These are phyloP conservation scores for Coturnix japonica DNA, from an alignment of 2,113 vertebrate species.

Conservation along the genomic window DNA sequence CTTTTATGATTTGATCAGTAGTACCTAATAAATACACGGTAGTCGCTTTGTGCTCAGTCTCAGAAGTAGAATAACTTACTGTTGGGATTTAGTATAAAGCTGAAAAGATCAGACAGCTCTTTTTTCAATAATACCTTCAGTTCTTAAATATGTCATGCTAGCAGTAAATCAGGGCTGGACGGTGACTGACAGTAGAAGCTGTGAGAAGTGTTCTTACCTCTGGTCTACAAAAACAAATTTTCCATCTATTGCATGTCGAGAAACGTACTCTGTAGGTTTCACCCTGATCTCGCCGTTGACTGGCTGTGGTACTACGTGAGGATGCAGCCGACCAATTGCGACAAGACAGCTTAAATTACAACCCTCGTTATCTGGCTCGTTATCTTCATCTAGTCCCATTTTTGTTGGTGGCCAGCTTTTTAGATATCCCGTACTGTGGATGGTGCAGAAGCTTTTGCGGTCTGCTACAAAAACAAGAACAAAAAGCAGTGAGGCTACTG, in stretches of 20 bases:
- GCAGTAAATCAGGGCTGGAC: not conserved
- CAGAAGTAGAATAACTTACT: not conserved
- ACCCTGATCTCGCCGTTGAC: conserved; percentile 93
- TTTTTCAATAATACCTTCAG: not conserved
- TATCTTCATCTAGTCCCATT: conserved; percentile 97
- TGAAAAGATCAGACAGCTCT: not conserved
- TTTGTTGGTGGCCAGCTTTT: conserved; percentile 99
- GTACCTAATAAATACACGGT: not conserved
- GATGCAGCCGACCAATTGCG: conserved; percentile 94
- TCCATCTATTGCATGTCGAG: conserved; percentile 95
- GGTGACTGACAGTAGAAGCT: not conserved
- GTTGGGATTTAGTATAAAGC: not conserved
- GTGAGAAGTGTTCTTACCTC: conserved; percentile 82
- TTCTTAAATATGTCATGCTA: not conserved
- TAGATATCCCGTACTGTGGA: conserved; percentile 98
- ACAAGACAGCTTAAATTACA: conserved; percentile 98
- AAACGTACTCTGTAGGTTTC: conserved; percentile 96
- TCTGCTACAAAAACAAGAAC: conserved; percentile 81
- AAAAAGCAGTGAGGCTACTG: not conserved
- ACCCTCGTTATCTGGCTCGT: conserved; percentile 95
- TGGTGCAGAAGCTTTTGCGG: conserved; percentile 99
- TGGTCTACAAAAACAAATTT: conserved; percentile 99
- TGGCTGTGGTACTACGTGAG: conserved; percentile 91
- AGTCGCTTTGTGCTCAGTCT: not conserved
- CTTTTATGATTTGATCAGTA: not conserved